Base-by-base conservation (phyloP, 2,888 invertebrate species). In the Adelognathus sp. region DNA sequence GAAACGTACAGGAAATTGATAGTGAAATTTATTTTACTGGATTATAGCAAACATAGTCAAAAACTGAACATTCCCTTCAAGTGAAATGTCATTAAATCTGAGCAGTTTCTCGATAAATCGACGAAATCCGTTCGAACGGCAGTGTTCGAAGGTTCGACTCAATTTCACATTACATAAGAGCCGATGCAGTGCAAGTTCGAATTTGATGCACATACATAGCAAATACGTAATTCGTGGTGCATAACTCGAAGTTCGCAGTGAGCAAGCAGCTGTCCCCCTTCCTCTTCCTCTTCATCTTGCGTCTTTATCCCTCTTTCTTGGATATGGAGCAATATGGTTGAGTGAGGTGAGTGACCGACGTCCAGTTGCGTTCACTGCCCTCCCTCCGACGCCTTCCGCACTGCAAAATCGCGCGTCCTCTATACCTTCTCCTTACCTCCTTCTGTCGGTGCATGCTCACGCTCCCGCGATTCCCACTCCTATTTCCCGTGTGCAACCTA, bases 281-380 rank as follows among this genome's bases (percentile, higher is more conserved):
- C 54, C 83, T 74, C 69, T 72, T 79, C 73, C 76, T 44, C 72
- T 73, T 80, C 71, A 75, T 39, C 74, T 74, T 82, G 80, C 70
- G 77, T 82, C 79, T 72, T 61, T 76, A 63, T 75, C 82, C 61
- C 83, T 86, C 89, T 84, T 87, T 83, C 86, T 73, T 85, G 85
- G 86, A 90, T 91, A 88, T 90, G 86, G 90, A 90, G 90, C 90
- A 91, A 88, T 89, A 88, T 90, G 89, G 88, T 88, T 87, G 83
- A 24, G 79, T 75, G 90, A 90, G 91, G 91, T 91, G 89, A 91
- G 79, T 91, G 91, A 91, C 91, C 91, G 90, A 78, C 90, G 90
- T 90, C 90, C 91, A 90, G 89, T 89, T 88, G 91, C 91, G 90
- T 90, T 91, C 90, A 90, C 90, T 90, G 89, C 88, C 90, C 90